phyloP scores from a whole-genome alignment of 2,113 vertebrate genomes.

The Brachionichthys hirsutus region DNA sequence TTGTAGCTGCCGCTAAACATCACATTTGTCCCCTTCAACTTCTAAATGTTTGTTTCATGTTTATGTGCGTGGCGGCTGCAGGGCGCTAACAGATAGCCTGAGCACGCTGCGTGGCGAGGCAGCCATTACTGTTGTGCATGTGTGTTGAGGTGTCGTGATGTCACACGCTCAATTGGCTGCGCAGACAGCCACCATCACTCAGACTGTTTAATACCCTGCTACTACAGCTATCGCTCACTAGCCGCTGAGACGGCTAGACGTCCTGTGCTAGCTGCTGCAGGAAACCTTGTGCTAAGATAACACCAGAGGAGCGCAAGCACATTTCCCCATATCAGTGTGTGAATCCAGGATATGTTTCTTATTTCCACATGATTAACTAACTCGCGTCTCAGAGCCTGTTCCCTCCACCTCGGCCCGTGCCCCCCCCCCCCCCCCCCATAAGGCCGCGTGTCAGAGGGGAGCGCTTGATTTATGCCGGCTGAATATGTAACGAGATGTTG shows the following conservation, averaged over 20 bases:
- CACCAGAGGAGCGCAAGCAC: conserved; percentile 31
- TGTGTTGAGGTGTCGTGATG: conserved; percentile 72
- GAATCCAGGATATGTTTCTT: conserved; percentile 82
- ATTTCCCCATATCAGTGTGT: not conserved
- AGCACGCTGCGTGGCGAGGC: conserved; percentile 68
- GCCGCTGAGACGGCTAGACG: conserved; percentile 35
- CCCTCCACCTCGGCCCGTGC: conserved; percentile 74
- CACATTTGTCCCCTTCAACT: conserved; percentile 41
- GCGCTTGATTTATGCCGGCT: conserved; percentile 89
- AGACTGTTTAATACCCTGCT: conserved; percentile 70
- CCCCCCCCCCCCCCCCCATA: conserved; percentile 84
- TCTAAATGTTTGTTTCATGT: conserved; percentile 27
- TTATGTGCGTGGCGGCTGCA: conserved; percentile 49
- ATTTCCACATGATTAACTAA: conserved; percentile 75
- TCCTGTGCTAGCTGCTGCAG: conserved; percentile 25
- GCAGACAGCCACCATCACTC: conserved; percentile 74
- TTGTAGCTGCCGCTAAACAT: conserved; percentile 36
- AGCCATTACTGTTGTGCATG: conserved; percentile 75
- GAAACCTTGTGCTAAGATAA: conserved; percentile 49
- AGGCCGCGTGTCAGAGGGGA: conserved; percentile 86
- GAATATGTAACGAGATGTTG: conserved; percentile 92
- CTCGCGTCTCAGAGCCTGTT: conserved; percentile 50
- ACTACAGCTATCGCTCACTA: conserved; percentile 71
- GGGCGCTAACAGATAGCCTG: conserved; percentile 74
- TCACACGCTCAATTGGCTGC: conserved; percentile 79